Conservation (phyloP, 2,113 vertebrate species). For the Cyanocitta stelleri region DNA sequence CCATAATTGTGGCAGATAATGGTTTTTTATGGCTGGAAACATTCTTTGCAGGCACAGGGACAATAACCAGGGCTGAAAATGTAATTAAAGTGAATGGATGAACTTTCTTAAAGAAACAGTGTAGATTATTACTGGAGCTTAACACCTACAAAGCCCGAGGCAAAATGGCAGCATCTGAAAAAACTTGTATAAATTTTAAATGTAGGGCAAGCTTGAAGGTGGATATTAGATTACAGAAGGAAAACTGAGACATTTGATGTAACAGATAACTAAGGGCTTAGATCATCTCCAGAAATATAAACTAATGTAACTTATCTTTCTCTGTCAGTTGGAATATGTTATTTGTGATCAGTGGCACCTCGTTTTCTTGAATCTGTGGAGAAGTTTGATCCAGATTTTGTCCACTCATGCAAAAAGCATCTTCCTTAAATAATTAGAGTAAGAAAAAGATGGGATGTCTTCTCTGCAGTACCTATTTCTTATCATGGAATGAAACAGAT, state of each 20-base stretch:
- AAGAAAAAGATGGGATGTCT: background rate
- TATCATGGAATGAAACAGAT: background rate
- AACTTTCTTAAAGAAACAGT: conserved; percentile 70
- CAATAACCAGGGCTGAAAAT: conserved; percentile 70
- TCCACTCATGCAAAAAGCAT: background rate
- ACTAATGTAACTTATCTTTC: conserved; percentile 29
- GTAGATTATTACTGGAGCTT: conserved; percentile 61
- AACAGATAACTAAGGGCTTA: conserved; percentile 59
- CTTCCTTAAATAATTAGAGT: background rate
- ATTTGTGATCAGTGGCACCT: background rate
- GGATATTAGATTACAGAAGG: conserved; percentile 62
- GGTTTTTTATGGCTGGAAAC: conserved; percentile 74
- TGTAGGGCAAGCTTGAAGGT: conserved; percentile 42
- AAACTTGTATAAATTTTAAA: conserved; percentile 67
- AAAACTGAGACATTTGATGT: conserved; percentile 60
- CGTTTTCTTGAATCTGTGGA: background rate
- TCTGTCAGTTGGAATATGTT: conserved; percentile 39
- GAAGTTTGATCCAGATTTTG: background rate
- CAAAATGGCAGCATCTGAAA: conserved; percentile 59
- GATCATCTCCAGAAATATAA: conserved; percentile 61
- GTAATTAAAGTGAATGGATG: conserved; percentile 73
- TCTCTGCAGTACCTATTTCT: background rate
- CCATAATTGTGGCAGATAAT: conserved; percentile 74
- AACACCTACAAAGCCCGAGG: conserved; percentile 52
- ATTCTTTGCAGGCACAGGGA: conserved; percentile 70